Base-by-base conservation (phyloP, 2,888 invertebrate species). In the Heliconius ethilla region DNA sequence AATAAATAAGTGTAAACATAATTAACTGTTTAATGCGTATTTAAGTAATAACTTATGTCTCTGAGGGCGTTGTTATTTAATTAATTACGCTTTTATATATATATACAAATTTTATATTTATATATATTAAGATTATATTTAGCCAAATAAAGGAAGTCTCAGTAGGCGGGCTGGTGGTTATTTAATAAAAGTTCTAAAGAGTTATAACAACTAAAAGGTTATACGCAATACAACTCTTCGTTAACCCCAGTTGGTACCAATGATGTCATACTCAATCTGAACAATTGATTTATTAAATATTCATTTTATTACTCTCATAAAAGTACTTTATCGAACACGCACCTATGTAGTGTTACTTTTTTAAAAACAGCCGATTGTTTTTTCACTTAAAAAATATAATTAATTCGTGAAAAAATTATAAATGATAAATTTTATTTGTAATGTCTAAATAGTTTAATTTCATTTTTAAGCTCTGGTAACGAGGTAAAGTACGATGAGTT, bases 181-280 rank as follows among this genome's bases (percentile, higher is more conserved):
- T 74, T 59, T 37, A 72, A 72, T 72, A 59, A 74, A 65, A 65
- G 22, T 45, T 65, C 40, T 59, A 72, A 65, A 40, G n/a, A 40
- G 45, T n/a, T 29, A 66, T 77, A 65, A 77, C 22, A 55, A 76
- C 74, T 22, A 78, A 62, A 79, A 73, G 67, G 69, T 69, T 73
- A 77, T 76, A 67, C 75, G 66, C 70, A 59, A 69, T 70, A 70
- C 55, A 75, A 70, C 66, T 45, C 66, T 77, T 77, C 77, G 76
- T 81, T 81, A 77, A 79, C 79, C 80, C 45, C 65, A 81, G 74
- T 79, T 78, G 70, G 33, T 76, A 79, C 70, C 70, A 70, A 70
- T 81, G 81, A 81, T 81, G 81, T 81, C 81, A 81, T 79, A 70
- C 55, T 72, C 77, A 78, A 81, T 79, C 78, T 70, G 75, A 79